These are phyloP conservation scores for Eumerus sabulonum DNA, from an alignment of 2,888 invertebrate genomes.

Conservation along the genomic window DNA sequence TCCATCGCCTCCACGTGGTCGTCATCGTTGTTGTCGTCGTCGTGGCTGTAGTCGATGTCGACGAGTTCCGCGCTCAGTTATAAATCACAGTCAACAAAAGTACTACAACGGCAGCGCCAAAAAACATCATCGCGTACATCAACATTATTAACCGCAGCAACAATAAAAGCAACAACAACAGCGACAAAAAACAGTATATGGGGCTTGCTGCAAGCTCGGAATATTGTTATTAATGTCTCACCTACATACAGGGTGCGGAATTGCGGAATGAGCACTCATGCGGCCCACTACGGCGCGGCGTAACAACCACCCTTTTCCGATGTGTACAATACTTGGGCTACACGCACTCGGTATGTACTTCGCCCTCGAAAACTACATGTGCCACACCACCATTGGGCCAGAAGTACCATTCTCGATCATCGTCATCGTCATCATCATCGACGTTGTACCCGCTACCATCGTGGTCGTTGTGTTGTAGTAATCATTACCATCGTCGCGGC, in stretches of 20 bases:
- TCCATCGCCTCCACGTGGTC: too few relatives aligned
- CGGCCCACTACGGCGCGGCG: slow-evolving; percentile 57
- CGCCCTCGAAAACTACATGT: slow-evolving; percentile 32
- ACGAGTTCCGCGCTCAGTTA: slow-evolving; percentile 31
- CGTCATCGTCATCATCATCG: slow-evolving; percentile 29
- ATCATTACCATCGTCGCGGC: slow-evolving; percentile 63
- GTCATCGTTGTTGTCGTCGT: neutral
- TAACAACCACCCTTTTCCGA: slow-evolving; percentile 57
- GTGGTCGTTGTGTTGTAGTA: slow-evolving; percentile 53
- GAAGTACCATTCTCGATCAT: slow-evolving; percentile 27
- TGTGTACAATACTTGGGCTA: slow-evolving; percentile 12
- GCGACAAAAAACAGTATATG: slow-evolving; percentile 14
- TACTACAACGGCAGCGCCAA: slow-evolving; percentile 68
- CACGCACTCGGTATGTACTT: slow-evolving; percentile 34
- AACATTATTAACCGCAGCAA: slow-evolving; percentile 67
- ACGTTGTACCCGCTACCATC: too few relatives aligned
- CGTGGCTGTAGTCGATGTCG: slow-evolving; percentile 25
- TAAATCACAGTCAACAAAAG: slow-evolving; percentile 66
- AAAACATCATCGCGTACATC: slow-evolving; percentile 69
- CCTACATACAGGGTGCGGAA: slow-evolving; percentile 64
- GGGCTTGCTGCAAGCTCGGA: slow-evolving; percentile 26
- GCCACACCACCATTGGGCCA: slow-evolving; percentile 6
- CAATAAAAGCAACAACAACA: slow-evolving; percentile 35
- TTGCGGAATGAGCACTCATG: slow-evolving; percentile 55
- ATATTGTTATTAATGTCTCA: slow-evolving; percentile 69